Percentiles rank a stretch among this genome's conserved stretches.
phyloP scores from a whole-genome alignment of 2,888 invertebrate genomes.

The Brachyptera risi region DNA sequence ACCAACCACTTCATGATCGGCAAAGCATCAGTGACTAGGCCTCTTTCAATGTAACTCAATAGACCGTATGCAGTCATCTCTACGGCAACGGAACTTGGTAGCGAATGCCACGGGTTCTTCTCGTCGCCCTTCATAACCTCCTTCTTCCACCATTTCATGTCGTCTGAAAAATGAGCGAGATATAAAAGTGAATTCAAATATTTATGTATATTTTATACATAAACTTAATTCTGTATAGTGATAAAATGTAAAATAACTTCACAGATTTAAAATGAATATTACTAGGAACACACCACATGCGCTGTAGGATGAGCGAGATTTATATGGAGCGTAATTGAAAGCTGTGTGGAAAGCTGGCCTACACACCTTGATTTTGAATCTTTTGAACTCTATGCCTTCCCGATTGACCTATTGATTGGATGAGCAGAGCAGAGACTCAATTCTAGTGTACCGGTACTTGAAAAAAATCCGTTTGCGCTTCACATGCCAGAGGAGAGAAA shows the following conservation, averaged over 20 bases:
- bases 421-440: too few relatives aligned
- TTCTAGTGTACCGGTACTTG: too few relatives aligned
- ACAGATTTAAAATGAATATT: not conserved
- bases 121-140: slow-evolving; percentile 51
- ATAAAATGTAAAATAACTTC: slow-evolving; percentile 39
- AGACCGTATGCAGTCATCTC: slow-evolving; percentile 88
- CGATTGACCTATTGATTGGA: too few relatives aligned
- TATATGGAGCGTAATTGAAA: too few relatives aligned
- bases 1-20: slow-evolving; percentile 71
- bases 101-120: slow-evolving; percentile 60
- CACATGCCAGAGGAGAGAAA: too few relatives aligned
- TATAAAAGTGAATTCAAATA: not conserved
- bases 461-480: too few relatives aligned
- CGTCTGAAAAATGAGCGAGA: slow-evolving; percentile 45
- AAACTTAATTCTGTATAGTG: not conserved
- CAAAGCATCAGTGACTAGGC: slow-evolving; percentile 51
- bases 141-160: slow-evolving; percentile 79
- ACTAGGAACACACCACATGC: too few relatives aligned
- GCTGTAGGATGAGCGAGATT: too few relatives aligned
- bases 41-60: slow-evolving; percentile 57
- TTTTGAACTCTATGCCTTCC: too few relatives aligned
- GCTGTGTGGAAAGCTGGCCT: too few relatives aligned
- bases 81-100: slow-evolving; percentile 69
- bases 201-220: not conserved
- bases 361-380: too few relatives aligned